Percentiles rank a stretch among this genome's conserved stretches.
Conservation (phyloP, 1,140 invertebrate species). For the Zaprionus kolodkinae region DNA sequence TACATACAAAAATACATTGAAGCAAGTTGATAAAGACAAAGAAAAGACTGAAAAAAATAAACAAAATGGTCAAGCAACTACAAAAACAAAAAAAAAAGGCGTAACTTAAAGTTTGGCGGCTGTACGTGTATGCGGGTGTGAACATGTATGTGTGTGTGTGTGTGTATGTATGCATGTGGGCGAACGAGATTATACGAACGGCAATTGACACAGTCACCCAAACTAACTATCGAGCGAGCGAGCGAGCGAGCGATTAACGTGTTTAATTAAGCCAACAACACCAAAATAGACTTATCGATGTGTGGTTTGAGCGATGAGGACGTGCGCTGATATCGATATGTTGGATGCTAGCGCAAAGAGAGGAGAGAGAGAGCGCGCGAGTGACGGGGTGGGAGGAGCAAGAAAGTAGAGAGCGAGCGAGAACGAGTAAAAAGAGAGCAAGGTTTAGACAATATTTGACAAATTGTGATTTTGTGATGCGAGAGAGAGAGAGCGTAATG, state of each 20-base stretch:
- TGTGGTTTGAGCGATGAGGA: conserved; percentile 36
- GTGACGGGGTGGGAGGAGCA: conserved; percentile 17
- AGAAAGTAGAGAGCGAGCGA: conserved; percentile 8
- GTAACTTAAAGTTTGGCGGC: conserved; percentile 44
- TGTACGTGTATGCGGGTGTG: conserved; percentile 46
- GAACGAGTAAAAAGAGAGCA: conserved; percentile 34
- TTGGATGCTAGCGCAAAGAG: conserved; percentile 27
- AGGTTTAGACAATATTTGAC: conserved; percentile 32
- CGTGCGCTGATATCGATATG: conserved; percentile 37
- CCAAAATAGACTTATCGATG: conserved; percentile 61
- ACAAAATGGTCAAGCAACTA: conserved; percentile 51
- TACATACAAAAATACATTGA: conserved; percentile 6
- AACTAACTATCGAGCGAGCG: conserved; percentile 42
- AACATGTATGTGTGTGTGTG: conserved; percentile 18
- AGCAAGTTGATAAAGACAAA: conserved; percentile 13
- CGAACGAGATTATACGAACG: conserved; percentile 36
- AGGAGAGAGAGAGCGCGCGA: conserved; percentile 3
- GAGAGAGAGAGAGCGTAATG: conserved; percentile 30
- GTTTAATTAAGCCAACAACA: conserved; percentile 70
- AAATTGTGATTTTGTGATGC: conserved; percentile 27
- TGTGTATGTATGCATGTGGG: conserved; percentile 20
- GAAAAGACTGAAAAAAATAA: conserved; percentile 5
- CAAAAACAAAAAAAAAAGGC: conserved; percentile 50
- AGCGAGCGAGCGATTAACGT: conserved; percentile 63
- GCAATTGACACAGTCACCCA: conserved; percentile 49